phyloP scores from a whole-genome alignment of 2,888 invertebrate genomes.

The Capitulum mitella region DNA sequence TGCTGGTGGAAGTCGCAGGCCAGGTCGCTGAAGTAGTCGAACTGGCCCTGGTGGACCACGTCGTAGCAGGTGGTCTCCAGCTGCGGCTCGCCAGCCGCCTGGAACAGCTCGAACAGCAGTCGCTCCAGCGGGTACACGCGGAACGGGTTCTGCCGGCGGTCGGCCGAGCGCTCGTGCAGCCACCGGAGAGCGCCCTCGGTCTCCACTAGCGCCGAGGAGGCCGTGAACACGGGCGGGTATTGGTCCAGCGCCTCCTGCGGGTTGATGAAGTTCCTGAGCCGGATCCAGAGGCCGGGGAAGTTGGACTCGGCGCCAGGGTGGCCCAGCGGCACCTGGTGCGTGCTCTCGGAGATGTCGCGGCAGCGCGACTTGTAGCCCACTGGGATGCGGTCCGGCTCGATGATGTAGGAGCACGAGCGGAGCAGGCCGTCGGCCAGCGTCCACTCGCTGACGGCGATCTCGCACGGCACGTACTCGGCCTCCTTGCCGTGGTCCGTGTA shows the following conservation, averaged over 20 bases:
- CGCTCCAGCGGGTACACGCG: constrained; percentile 17
- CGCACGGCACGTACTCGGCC: constrained; percentile 13
- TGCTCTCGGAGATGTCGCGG: neutral
- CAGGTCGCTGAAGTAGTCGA: constrained; percentile 16
- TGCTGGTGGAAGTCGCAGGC: neutral
- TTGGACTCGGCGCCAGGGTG: neutral
- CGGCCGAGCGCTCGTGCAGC: constrained; percentile 3
- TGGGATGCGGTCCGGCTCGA: constrained; percentile 8
- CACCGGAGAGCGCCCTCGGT: neutral
- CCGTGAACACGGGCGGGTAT: constrained; percentile 11
- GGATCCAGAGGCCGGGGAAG: constrained; percentile 12
- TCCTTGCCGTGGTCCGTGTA: constrained; percentile 7
- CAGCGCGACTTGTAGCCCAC: constrained; percentile 7
- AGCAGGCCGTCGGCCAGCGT: constrained; percentile 11
- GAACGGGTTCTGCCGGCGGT: neutral
- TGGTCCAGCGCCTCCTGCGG: neutral
- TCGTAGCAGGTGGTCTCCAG: neutral
- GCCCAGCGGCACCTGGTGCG: constrained; percentile 8
- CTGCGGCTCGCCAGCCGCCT: constrained; percentile 16
- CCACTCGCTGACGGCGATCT: constrained; percentile 2
- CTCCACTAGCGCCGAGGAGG: neutral
- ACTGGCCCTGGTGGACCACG: neutral
- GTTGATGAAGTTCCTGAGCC: constrained; percentile 12
- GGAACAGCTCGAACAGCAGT: constrained; percentile 16
- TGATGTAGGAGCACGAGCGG: neutral